These are phyloP conservation scores for Apodemus speciosus DNA, from an alignment of 2,113 vertebrate species.

Conservation along the genomic window DNA sequence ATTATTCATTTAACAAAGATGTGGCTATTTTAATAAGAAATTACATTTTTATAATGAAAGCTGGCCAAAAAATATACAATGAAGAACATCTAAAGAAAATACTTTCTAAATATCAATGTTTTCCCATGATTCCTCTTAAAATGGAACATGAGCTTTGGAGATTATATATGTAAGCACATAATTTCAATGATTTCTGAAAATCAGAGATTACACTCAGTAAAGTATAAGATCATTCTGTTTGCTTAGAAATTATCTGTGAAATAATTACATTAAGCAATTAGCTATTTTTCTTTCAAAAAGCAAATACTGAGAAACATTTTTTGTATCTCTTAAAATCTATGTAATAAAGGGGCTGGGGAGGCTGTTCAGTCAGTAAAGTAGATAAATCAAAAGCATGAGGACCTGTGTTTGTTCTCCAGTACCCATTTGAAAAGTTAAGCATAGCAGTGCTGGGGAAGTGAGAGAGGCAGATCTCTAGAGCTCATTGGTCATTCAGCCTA, in stretches of 20 bases:
- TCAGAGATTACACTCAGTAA: neutral
- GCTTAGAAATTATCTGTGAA: neutral
- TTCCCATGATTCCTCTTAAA: neutral
- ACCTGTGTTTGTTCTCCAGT: neutral
- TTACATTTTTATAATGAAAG: neutral
- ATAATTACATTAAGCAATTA: neutral
- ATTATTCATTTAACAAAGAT: slow-evolving; percentile 12
- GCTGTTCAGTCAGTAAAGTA: too few relatives aligned
- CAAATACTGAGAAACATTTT: neutral
- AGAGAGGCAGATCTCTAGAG: neutral
- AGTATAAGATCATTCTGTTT: neutral
- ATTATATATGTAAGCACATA: neutral
- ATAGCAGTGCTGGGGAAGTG: neutral
- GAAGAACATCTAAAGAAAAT: neutral
- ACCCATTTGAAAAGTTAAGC: neutral
- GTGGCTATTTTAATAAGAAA: slow-evolving; percentile 10
- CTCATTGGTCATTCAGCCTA: neutral
- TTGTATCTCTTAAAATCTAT: neutral
- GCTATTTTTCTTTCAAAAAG: neutral
- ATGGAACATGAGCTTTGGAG: neutral
- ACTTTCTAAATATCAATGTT: neutral
- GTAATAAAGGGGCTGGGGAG: neutral
- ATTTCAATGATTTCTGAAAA: slow-evolving; percentile 37
- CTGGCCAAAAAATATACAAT: neutral
- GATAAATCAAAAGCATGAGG: neutral